Base-by-base conservation (phyloP, 2,113 vertebrate species). In the Girardinichthys multiradiatus region DNA sequence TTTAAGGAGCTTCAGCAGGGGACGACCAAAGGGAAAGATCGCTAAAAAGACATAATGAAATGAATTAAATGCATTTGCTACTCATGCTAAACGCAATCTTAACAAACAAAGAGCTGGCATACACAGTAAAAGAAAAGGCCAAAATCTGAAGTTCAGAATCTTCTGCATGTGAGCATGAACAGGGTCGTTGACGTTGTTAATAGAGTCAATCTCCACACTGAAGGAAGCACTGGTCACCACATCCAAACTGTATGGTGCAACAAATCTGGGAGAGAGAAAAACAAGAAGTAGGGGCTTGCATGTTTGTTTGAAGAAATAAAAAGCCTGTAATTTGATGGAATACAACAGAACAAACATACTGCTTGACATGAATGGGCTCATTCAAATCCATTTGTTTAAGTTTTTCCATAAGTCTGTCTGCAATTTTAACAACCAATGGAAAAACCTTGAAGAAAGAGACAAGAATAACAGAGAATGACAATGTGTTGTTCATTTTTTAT, bases 181-280 rank as follows among this genome's bases (percentile, higher is more conserved):
- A 0, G 93, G 95, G 66, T 95, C 94, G 0, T 95, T 82, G 30
- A 95, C 93, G 64, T 95, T 94, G 85, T 93, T 96, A 63, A 95
- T 92, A 51, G 96, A 95, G 81, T 97, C 91, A 0, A 94, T 61
- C 2, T 95, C 94, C 19, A 97, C 92, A 11, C 96, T 92, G 0
- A 97, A 97, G 0, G 95, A 95, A 0, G 94, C 94, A 35, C 95
- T 94, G 13, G 93, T 94, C 66, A 96, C 84, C 0, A 93, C 90
- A 0, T 97, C 95, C 89, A 96, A 92, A 84, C 94, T 95, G 83
- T 95, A 98, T 1, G 93, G 90, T 5, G 90, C 95, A 54, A 97
- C 80, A 21, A 96, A 29, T 0, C 96, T 97, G 63, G 24, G 48
- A 54, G 48, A 9, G 7, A 8, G 21, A n/a, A 26, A 72, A 66